Evolutionary conservation across 2,797 vertebrate genomes (phyloP), one percentile per base, ranked within the genome.

Genomic region (Pyrocephalus nanus): DNA sequence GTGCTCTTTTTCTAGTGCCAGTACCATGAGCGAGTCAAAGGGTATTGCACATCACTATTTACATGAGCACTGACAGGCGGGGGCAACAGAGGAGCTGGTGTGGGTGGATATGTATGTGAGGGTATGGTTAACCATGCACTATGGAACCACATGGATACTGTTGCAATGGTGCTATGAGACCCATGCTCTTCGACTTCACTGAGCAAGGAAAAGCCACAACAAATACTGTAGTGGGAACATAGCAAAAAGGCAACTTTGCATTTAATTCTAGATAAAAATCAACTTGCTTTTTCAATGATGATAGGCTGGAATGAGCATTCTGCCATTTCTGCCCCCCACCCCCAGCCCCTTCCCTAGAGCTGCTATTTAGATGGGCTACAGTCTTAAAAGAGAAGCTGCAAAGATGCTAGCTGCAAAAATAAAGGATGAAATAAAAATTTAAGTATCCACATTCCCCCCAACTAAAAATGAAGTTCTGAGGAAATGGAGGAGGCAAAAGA

Each of bases 321-420:
- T 90, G 70, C 65, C 88, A 75, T 89, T 85, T 42, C 69, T 36
- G 3, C 21, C 8, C 19, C 11, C 22, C 16, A 32, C 25, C 23
- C 7, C 34, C 16, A 20, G 7, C 11, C 43, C 17, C 12, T 58
- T 82, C 74, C 65, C 82, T 57, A 92, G 22, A 84, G 70, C 32
- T 80, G 58, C 48, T 73, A 38, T 27, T 90, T 60, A 80, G 83
- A 88, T 94, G 91, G 94, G 79, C 71, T 94, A 82, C 6, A 1
- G 47, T 72, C 61, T 34, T 96, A 82, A 95, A 87, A 96, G 65
- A 97, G 93, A 96, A 96, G 92, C 90, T 94, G 92, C 83, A 80
- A 93, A 97, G 86, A 94, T 93, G 91, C 89, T 92, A 95, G 88
- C 91, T 83, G 94, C 47, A 95, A 95, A 95, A 96, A 93, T 73